Conservation (phyloP, 2,888 invertebrate genomes). For the Lasius platythorax region DNA sequence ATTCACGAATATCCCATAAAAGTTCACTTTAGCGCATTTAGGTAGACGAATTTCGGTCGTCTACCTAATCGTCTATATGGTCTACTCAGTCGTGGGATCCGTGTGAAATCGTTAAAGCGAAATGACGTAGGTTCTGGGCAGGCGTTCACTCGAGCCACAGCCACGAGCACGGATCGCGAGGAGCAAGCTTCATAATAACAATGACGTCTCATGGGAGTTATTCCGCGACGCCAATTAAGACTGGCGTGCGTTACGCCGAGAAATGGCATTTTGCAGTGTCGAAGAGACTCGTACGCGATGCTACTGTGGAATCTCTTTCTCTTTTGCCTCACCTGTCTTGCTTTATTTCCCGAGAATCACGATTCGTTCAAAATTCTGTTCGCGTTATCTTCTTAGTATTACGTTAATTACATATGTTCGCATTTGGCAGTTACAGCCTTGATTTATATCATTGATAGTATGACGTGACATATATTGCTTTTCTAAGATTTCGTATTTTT, state of each 20-base stretch:
- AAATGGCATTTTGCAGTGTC: constrained; percentile 39
- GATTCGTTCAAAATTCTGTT: constrained; percentile 4
- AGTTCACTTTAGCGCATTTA: constrained; percentile 25
- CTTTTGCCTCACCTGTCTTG: constrained; percentile 23
- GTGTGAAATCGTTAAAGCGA: constrained; percentile 23
- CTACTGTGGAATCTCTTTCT: constrained; percentile 31
- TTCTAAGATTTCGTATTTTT: neutral
- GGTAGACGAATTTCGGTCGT: constrained; percentile 21
- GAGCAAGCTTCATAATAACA: constrained; percentile 68
- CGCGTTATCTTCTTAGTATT: neutral
- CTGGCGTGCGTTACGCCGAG: constrained; percentile 54
- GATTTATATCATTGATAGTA: neutral
- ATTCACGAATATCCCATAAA: constrained; percentile 29
- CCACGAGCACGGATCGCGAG: constrained; percentile 15
- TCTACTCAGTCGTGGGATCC: constrained; percentile 7
- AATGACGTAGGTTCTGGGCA: constrained; percentile 33
- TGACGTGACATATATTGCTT: neutral
- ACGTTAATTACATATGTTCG: neutral
- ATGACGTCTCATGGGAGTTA: constrained; percentile 71
- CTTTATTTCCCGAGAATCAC: neutral
- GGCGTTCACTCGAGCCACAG: constrained; percentile 21
- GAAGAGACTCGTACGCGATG: constrained; percentile 17
- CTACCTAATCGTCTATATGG: neutral
- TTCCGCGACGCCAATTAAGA: constrained; percentile 70
- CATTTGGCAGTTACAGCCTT: neutral